Evolutionary conservation across 2,113 vertebrate genomes (phyloP).

Genomic region (Apeltes quadracus): DNA sequence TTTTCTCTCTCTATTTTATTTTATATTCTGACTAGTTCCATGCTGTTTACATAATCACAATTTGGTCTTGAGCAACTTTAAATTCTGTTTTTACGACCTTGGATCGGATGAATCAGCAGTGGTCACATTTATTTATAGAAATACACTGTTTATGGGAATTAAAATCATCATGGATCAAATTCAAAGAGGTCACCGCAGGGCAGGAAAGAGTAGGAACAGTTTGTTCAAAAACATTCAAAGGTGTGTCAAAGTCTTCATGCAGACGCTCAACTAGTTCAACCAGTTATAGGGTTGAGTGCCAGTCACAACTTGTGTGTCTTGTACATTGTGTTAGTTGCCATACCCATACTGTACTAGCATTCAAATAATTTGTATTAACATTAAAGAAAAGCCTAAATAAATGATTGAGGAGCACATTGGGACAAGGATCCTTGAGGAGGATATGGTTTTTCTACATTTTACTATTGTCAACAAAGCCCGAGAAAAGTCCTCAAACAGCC

Average conservation of each 20-base stretch:
- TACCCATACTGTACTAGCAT: not conserved
- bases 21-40: not conserved
- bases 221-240: not conserved
- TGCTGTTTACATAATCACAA: not conserved
- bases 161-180: not conserved
- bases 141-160: not conserved
- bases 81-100: not conserved
- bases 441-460: not conserved
- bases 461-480: not conserved
- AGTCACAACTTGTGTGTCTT: not conserved
- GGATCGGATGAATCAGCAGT: not conserved
- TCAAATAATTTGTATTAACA: not conserved
- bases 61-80: not conserved
- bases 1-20: constrained; percentile 1
- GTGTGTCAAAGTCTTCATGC: not conserved
- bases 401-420: not conserved
- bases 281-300: not conserved
- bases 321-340: not conserved
- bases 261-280: constrained; percentile 29
- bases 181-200: not conserved
- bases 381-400: not conserved
- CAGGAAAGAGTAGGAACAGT: not conserved
- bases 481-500: not conserved
- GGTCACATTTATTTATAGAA: not conserved
- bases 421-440: not conserved